phyloP scores from a whole-genome alignment of 2,888 invertebrate species.

The Agonopterix subpropinquella region DNA sequence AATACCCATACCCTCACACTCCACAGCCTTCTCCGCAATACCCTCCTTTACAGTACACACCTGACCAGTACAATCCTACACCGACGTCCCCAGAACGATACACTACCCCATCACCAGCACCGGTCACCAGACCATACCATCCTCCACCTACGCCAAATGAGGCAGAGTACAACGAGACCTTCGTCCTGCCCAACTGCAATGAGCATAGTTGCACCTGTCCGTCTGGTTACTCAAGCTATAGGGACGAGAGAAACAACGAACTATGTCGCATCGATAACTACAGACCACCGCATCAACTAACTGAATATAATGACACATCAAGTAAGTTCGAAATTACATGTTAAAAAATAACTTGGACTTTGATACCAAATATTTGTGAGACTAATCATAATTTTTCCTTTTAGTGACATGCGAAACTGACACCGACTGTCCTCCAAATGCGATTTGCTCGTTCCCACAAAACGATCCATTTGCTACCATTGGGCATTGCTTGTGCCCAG shows the following conservation, averaged over 20 bases:
- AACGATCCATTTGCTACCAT: conserved; percentile 41
- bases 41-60: not conserved
- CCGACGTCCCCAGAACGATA: not conserved
- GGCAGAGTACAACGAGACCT: conserved; percentile 49
- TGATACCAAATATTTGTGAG: not conserved
- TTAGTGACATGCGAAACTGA: conserved; percentile 84
- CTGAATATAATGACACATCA: conserved; percentile 24
- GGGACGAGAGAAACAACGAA: conserved; percentile 45
- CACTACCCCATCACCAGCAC: not conserved
- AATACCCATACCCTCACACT: not conserved
- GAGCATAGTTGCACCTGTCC: conserved; percentile 46
- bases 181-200: conserved; percentile 50
- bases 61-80: conserved; percentile 11
- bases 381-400: conserved; percentile 28
- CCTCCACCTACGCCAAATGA: conserved; percentile 26
- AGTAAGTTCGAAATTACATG: conserved; percentile 30
- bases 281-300: conserved; percentile 9
- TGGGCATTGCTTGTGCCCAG: conserved; percentile 83
- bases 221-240: conserved; percentile 43
- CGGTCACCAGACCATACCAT: not conserved
- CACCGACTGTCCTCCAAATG: conserved; percentile 88
- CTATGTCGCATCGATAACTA: conserved; percentile 39
- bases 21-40: too few species aligned
- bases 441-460: conserved; percentile 80
- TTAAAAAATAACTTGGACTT: too few species aligned